These are phyloP conservation scores for Anthopleura xanthogrammica DNA, from an alignment of 92 coral and sea anemone genomes.

Conservation along the genomic window DNA sequence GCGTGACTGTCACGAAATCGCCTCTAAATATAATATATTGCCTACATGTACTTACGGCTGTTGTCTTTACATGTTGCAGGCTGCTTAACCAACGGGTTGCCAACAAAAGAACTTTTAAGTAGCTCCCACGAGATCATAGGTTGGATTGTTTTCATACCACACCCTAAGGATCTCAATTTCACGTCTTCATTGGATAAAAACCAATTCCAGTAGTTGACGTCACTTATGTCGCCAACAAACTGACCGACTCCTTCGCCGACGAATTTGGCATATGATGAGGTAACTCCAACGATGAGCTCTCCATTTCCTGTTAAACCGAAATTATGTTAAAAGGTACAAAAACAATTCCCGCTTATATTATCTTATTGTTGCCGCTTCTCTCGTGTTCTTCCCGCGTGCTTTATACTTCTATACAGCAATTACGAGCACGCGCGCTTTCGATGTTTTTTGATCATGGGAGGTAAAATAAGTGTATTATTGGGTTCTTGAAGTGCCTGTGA, in stretches of 20 bases:
- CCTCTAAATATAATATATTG: too few relatives aligned
- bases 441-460: too few relatives aligned
- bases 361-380: too few relatives aligned
- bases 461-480: too few relatives aligned
- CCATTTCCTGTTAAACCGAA: slow-evolving; percentile 33
- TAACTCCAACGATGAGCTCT: slow-evolving; percentile 34
- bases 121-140: slow-evolving; percentile 29
- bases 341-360: too few relatives aligned
- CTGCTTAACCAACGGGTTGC: background rate
- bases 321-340: too few relatives aligned
- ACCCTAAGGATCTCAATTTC: slow-evolving; percentile 26
- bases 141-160: slow-evolving; percentile 5
- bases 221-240: slow-evolving; percentile 47
- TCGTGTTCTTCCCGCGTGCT: too few relatives aligned
- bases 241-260: slow-evolving; percentile 19
- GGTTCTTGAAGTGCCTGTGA: too few relatives aligned
- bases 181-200: slow-evolving; percentile 9
- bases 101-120: slow-evolving; percentile 20
- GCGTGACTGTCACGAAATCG: too few relatives aligned
- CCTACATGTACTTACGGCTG: slow-evolving; percentile 15
- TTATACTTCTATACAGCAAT: too few relatives aligned
- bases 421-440: too few relatives aligned
- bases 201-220: slow-evolving; percentile 51
- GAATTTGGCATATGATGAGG: slow-evolving; percentile 8
- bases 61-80: slow-evolving; percentile 51